phyloP scores from a whole-genome alignment of 2,797 vertebrate genomes.

The Nannoperca obscura region DNA sequence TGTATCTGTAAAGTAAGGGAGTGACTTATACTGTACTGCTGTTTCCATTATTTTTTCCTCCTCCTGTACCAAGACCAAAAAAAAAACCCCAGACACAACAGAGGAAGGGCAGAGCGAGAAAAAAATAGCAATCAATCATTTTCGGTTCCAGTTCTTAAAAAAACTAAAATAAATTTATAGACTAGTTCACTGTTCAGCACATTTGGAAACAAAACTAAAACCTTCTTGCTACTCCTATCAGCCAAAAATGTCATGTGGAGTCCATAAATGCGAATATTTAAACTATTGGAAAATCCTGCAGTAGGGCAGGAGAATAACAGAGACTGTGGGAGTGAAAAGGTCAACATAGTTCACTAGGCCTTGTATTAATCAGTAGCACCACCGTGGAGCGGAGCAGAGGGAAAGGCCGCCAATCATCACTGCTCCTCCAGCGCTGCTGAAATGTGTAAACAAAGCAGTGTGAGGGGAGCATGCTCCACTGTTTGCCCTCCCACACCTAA shows the following conservation, averaged over 20 bases:
- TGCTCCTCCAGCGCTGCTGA: slow-evolving; percentile 34
- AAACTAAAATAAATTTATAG: slow-evolving; percentile 19
- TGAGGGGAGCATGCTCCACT: slow-evolving; percentile 49
- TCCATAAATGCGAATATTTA: slow-evolving; percentile 27
- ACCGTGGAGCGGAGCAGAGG: slow-evolving; percentile 21
- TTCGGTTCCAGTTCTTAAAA: slow-evolving; percentile 3
- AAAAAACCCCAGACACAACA: background rate
- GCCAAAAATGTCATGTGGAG: background rate
- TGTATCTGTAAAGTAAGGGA: background rate
- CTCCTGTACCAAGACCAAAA: slow-evolving; percentile 13
- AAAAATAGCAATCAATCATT: background rate
- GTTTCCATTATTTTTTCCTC: slow-evolving; percentile 16
- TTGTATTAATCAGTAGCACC: slow-evolving; percentile 38
- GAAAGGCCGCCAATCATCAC: slow-evolving; percentile 34
- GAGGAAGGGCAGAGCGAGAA: background rate
- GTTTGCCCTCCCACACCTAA: slow-evolving; percentile 72
- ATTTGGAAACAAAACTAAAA: slow-evolving; percentile 18
- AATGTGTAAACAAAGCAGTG: slow-evolving; percentile 66
- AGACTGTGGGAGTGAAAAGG: slow-evolving; percentile 42
- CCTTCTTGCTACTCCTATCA: background rate
- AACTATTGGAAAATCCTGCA: slow-evolving; percentile 20
- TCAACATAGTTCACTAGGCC: slow-evolving; percentile 48
- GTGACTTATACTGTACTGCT: background rate
- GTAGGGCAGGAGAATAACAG: slow-evolving; percentile 27
- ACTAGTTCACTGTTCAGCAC: slow-evolving; percentile 13